Evolutionary conservation across 2,113 vertebrate genomes (phyloP).

Genomic region (Pseudopodoces humilis): DNA sequence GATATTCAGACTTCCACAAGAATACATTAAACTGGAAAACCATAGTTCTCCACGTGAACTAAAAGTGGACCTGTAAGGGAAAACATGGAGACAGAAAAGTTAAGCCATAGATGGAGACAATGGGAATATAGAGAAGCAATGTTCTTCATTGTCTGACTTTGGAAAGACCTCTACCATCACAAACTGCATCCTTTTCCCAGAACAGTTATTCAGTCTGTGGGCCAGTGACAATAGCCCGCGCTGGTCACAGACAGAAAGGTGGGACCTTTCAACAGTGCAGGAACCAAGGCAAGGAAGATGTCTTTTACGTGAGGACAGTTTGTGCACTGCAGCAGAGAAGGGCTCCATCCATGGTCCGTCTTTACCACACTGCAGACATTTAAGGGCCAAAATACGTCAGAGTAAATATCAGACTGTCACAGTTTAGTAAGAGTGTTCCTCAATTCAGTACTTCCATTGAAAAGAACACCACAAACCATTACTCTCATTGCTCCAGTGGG

Average conservation of each 20-base stretch:
- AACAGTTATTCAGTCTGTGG: neutral
- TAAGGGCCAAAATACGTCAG: neutral
- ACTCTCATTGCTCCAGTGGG: neutral
- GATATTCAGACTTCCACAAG: neutral
- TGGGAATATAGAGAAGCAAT: neutral
- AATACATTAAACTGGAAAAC: neutral
- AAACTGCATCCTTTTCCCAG: neutral
- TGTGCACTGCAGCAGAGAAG: neutral
- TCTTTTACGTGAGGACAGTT: neutral
- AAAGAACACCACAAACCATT: neutral
- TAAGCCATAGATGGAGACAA: neutral
- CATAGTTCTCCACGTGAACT: neutral
- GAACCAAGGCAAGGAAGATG: fast-evolving
- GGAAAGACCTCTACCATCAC: neutral
- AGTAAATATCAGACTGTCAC: neutral
- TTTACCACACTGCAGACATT: neutral
- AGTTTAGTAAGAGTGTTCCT: neutral
- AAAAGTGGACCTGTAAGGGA: neutral
- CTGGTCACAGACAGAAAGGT: neutral
- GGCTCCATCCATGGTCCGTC: neutral
- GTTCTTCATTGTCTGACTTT: neutral
- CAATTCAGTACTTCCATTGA: neutral
- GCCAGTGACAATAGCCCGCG: neutral
- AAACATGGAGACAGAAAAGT: fast-evolving
- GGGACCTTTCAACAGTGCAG: neutral